A percentile compares a stretch with the other conserved stretches of the same genome.
phyloP scores from a whole-genome alignment of 2,113 vertebrate species.

The Scytalopus superciliaris region DNA sequence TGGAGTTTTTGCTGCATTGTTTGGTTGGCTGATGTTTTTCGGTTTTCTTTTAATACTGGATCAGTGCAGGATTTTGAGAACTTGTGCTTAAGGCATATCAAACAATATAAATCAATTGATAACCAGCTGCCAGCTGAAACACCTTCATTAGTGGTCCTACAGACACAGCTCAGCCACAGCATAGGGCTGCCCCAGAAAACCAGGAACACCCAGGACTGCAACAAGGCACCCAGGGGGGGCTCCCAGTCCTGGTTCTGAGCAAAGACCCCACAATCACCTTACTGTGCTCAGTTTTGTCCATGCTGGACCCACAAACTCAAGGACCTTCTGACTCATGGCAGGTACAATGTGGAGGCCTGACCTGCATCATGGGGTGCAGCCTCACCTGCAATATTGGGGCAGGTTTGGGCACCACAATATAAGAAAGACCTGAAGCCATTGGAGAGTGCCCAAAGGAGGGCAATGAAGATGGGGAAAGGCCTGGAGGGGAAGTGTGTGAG shows the following conservation, averaged over 20 bases:
- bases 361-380: neutral
- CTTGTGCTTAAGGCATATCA: neutral
- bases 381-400: neutral
- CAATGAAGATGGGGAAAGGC: neutral
- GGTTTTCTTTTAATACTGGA: neutral
- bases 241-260: neutral
- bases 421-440: neutral
- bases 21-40: neutral
- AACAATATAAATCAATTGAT: neutral
- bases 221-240: neutral
- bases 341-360: rapidly evolving
- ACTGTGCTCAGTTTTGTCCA: neutral
- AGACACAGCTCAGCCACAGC: neutral
- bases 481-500: neutral
- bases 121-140: neutral
- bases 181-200: neutral
- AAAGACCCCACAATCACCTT: neutral
- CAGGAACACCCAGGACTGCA: neutral
- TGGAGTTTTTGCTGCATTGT: neutral
- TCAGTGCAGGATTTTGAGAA: neutral
- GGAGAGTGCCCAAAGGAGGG: neutral
- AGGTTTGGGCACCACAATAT: neutral
- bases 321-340: neutral
- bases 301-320: neutral
- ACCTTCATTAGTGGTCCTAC: neutral